A percentile compares a stretch with the other conserved stretches of the same genome.
Evolutionary conservation across 2,888 invertebrate species (phyloP).

Genomic region (Lithophane ornitopus): DNA sequence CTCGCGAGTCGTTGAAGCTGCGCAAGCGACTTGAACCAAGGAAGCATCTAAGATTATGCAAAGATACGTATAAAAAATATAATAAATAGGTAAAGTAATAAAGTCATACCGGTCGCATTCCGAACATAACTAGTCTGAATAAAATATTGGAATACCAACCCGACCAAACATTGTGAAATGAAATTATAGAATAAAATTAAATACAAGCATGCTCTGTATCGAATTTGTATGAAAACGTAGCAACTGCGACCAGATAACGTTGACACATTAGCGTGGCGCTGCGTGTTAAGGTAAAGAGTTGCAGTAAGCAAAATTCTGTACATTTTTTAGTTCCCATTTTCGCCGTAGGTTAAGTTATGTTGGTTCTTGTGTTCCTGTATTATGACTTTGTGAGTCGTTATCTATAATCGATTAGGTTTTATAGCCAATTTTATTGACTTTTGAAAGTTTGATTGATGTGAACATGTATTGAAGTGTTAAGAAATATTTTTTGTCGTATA

Average conservation of each 20-base stretch:
- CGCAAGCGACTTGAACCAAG: neutral
- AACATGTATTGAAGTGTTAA: constrained; percentile 44
- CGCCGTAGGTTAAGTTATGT: neutral
- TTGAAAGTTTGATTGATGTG: constrained; percentile 61
- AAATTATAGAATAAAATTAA: constrained; percentile 55
- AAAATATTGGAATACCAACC: constrained; percentile 52
- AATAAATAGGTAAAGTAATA: constrained; percentile 47
- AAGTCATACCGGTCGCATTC: constrained; percentile 51
- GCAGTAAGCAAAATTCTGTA: neutral
- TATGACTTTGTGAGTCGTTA: constrained; percentile 49
- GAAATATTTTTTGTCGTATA: constrained; percentile 40
- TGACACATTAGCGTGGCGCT: neutral
- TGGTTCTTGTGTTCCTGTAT: constrained; percentile 9
- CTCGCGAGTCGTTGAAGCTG: neutral
- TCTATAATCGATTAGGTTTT: constrained; percentile 65
- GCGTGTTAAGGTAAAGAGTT: neutral
- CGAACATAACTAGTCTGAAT: constrained; percentile 49
- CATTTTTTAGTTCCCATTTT: constrained; percentile 4
- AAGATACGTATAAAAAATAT: constrained; percentile 24
- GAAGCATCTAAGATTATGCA: constrained; percentile 30
- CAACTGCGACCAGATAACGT: constrained; percentile 4
- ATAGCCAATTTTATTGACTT: constrained; percentile 51
- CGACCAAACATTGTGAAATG: constrained; percentile 54
- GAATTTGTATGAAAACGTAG: constrained; percentile 46
- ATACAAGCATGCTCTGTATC: constrained; percentile 40